Percentiles rank a stretch among this genome's conserved stretches.
Evolutionary conservation across 2,113 vertebrate genomes (phyloP).

Genomic region (Dicaeum eximium): DNA sequence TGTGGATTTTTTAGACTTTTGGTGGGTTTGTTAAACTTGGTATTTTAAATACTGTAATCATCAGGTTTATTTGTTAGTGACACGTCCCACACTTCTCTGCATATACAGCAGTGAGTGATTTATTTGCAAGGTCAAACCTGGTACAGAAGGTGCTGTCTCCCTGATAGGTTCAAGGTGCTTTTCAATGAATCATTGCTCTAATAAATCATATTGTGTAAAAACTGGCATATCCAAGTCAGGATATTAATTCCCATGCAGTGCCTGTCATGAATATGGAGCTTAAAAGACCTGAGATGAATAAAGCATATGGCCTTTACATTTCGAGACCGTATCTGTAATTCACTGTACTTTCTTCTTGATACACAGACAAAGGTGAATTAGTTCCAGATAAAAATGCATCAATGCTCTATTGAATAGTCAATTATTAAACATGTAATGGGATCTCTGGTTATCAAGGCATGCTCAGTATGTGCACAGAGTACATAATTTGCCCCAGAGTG

Average conservation of each 20-base stretch:
- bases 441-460: slow-evolving; percentile 63
- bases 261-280: slow-evolving; percentile 59
- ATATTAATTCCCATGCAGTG: slow-evolving; percentile 48
- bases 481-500: slow-evolving; percentile 42
- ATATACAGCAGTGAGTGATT: slow-evolving; percentile 19
- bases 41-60: not conserved
- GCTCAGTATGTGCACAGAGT: slow-evolving; percentile 48
- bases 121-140: not conserved
- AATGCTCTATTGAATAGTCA: slow-evolving; percentile 74
- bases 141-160: slow-evolving; percentile 28
- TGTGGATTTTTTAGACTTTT: not conserved
- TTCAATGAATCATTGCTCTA: not conserved
- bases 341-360: slow-evolving; percentile 52
- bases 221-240: slow-evolving; percentile 14
- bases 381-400: slow-evolving; percentile 75
- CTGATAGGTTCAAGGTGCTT: slow-evolving; percentile 48
- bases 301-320: not conserved
- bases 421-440: slow-evolving; percentile 75
- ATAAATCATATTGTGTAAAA: slow-evolving; percentile 67
- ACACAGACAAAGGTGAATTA: slow-evolving; percentile 74
- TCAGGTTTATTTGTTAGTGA: not conserved
- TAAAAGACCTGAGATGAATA: slow-evolving; percentile 35
- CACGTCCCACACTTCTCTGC: not conserved
- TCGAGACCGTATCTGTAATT: slow-evolving; percentile 60
- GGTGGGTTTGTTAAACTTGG: not conserved